Evolutionary conservation across 2,888 invertebrate species (phyloP).

Genomic region (Sesamia inferens): DNA sequence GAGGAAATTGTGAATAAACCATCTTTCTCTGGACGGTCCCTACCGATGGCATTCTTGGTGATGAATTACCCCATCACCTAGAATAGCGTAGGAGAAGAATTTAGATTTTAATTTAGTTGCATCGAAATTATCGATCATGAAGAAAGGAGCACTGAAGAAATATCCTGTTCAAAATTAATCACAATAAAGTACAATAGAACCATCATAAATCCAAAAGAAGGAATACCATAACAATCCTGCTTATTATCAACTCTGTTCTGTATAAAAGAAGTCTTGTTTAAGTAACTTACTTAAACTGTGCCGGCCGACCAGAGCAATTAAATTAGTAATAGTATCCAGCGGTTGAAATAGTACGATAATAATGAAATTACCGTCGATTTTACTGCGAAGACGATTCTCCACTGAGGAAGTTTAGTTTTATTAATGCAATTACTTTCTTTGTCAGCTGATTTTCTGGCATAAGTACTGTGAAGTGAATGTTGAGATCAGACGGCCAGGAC

Average conservation of each 20-base stretch:
- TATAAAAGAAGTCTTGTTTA: constrained; percentile 69
- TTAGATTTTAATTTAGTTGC: too few relatives aligned
- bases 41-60: too few relatives aligned
- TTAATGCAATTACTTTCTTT: constrained; percentile 52
- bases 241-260: constrained; percentile 40
- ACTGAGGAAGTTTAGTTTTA: constrained; percentile 53
- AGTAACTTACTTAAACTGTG: constrained; percentile 76
- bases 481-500: constrained; percentile 13
- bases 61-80: too few relatives aligned
- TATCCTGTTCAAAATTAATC: not conserved
- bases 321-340: constrained; percentile 67
- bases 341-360: constrained; percentile 61
- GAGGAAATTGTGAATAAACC: not conserved
- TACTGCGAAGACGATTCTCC: constrained; percentile 53
- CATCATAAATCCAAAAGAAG: not conserved
- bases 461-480: constrained; percentile 37
- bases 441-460: constrained; percentile 43
- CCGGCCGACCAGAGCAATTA: constrained; percentile 65
- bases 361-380: constrained; percentile 63
- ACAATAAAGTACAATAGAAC: not conserved
- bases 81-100: too few relatives aligned
- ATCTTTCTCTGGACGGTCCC: too few relatives aligned
- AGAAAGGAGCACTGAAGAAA: too few relatives aligned
- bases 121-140: too few relatives aligned
- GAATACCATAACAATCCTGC: constrained; percentile 33